These are phyloP conservation scores for Notarius lentiginosus DNA, from an alignment of 2,113 vertebrate genomes.

Conservation along the genomic window DNA sequence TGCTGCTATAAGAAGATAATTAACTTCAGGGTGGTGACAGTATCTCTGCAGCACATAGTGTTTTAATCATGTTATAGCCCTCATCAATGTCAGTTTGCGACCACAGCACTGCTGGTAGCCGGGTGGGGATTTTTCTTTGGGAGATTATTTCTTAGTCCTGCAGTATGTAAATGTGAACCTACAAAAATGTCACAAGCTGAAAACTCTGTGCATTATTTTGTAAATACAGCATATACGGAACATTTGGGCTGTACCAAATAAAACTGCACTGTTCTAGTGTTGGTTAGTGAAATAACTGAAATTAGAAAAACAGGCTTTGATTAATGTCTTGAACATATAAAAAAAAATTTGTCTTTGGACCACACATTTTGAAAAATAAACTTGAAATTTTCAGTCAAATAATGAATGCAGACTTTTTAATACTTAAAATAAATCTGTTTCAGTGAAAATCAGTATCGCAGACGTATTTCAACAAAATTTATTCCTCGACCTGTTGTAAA, in stretches of 20 bases:
- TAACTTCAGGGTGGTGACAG: too few relatives aligned
- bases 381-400: constrained; percentile 3
- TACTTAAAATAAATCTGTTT: not conserved
- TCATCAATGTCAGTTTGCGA: not conserved
- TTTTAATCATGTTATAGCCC: not conserved
- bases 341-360: constrained; percentile 48
- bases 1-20: not conserved
- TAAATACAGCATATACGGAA: constrained; percentile 23
- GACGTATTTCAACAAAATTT: constrained; percentile 55
- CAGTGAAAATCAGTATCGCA: constrained; percentile 31
- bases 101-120: not conserved
- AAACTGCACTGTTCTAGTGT: constrained; percentile 67
- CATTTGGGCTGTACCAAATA: constrained; percentile 44
- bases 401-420: not conserved
- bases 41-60: not conserved
- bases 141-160: not conserved
- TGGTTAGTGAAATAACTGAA: constrained; percentile 35
- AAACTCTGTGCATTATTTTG: not conserved
- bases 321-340: constrained; percentile 43
- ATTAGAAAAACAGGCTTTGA: constrained; percentile 49
- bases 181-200: not conserved
- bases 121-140: not conserved
- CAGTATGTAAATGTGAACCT: not conserved
- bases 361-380: constrained; percentile 25
- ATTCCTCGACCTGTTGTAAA: constrained; percentile 55